A percentile compares a stretch with the other conserved stretches of the same genome.
Evolutionary conservation across 2,113 vertebrate genomes (phyloP).

Genomic region (Mus musculus): GRCm39 chr6:77496001-77496500

Average conservation of each 20-base stretch:
- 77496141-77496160: slow-evolving; percentile 45
- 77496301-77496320: background rate
- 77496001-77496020: slow-evolving; percentile 1
- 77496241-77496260: background rate
- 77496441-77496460: background rate
- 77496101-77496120: background rate
- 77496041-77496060: slow-evolving; percentile 59
- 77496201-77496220: background rate
- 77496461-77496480: background rate
- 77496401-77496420: background rate
- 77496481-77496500: background rate
- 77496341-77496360: background rate
- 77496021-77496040: slow-evolving; percentile 67
- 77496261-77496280: background rate
- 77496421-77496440: background rate
- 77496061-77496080: slow-evolving; percentile 69
- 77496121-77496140: slow-evolving; percentile 21
- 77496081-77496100: slow-evolving; percentile 61
- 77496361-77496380: too few relatives aligned
- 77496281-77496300: background rate
- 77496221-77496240: background rate
- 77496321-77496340: background rate
- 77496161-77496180: background rate
- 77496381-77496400: background rate
- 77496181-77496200: background rate